Evolutionary conservation across 2,113 vertebrate species (phyloP), one percentile per base, ranked within the genome.

Genomic region (Elgaria multicarinata): DNA sequence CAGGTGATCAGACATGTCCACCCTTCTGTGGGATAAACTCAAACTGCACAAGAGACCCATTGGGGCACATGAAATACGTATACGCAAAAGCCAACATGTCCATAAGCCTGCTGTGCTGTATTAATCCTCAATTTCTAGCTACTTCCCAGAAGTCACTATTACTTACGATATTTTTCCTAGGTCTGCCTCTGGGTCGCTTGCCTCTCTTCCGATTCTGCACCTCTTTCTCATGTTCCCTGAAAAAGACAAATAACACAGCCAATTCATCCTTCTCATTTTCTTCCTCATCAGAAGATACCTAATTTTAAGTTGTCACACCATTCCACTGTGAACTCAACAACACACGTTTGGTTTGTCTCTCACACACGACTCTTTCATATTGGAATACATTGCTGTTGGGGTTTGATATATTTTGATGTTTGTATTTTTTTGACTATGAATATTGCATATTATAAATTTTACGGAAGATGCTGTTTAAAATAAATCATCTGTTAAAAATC

Each of bases 171-270:
- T 98, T 96, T 93, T 99, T 99, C 87, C 99, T 97, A 0, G 99
- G 99, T 91, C 99, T 96, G 91, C 99, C 99, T 81, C 99, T 95
- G 0, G 99, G 99, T 79, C 99, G 90, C 90, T 99, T 99, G 64
- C 99, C 99, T 90, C 97, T 97, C 87, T 99, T 99, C 14, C 98
- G 96, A 89, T 98, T 97, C 93, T 99, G 97, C 20, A 98, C 96
- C 94, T 99, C 99, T 93, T 98, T 98, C 62, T 99, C 99, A 0
- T 99, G 98, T 83, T 99, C 98, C 95, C 99, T 99, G 92, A 12
- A 92, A 62, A 93, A 92, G 85, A 90, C 3, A 76, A 89, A 33
- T 90, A 24, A 44, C 42, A n/a, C n/a, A 36, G 10, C n/a, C 12
- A 0, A 9, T 33, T 66, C 10, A 83, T 4, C 33, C 36, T 16